Evolutionary conservation across 2,888 invertebrate genomes (phyloP), one percentile per base, ranked within the genome.

Genomic region (Cheilosia urbana): DNA sequence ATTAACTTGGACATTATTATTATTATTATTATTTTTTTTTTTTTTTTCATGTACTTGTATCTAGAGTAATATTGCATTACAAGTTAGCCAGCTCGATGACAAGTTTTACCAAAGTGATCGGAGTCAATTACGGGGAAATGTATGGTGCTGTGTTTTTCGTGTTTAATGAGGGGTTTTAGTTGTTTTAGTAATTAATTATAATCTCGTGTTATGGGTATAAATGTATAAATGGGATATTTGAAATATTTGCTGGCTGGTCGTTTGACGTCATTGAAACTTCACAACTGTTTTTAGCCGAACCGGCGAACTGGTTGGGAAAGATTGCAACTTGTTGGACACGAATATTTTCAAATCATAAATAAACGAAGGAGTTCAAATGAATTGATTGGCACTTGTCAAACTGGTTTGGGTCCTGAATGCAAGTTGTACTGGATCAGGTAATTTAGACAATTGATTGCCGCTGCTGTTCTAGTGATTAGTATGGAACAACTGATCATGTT

Each of bases 131-230:
- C 73, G 55, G 42, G 63, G 63, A 73, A 63, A 72, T 72, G 62
- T 73, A 19, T 45, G 37, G 45, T 37, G 27, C 27, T 62, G 21
- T 62, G 13, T 63, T 30, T 55, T 47, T 42, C 34, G 63, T 55
- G 55, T 73, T 55, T 53, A 73, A 63, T 73, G 60, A 73, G 63
- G 34, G 45, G 47, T 55, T 63, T 62, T 27, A 62, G 49, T 51
- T 72, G 60, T 58, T 60, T 60, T 42, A 42, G 75, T 60, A 76
- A 76, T 76, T 76, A 76, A 76, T 76, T 66, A 60, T 34, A 30
- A 30, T 60, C 21, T 68, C 60, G 60, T 76, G 60, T 76, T 76
- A 42, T 58, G 76, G 58, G 40, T 57, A 45, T 49, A 49, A 21
- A 65, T 37, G n/a, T 55, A 45, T 27, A 68, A 68, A 55, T 68